These are phyloP conservation scores for Blera fallax DNA, from an alignment of 2,888 invertebrate genomes.

Conservation along the genomic window DNA sequence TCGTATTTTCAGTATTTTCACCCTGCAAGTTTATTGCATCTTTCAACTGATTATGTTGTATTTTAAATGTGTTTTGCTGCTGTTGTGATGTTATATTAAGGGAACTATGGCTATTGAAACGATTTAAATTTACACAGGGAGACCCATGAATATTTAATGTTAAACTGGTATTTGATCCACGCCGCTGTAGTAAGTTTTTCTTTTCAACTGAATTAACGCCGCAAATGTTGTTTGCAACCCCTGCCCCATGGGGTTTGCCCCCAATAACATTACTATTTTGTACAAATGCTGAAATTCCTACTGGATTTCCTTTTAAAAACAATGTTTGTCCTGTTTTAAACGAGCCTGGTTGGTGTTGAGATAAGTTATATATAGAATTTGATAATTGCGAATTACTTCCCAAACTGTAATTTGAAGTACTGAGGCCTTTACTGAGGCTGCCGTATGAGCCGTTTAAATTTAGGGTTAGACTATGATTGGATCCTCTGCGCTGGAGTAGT, in stretches of 20 bases:
- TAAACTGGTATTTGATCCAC: constrained; percentile 91
- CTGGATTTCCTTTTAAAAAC: constrained; percentile 33
- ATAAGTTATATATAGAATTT: constrained; percentile 73
- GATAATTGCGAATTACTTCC: constrained; percentile 79
- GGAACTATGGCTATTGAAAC: constrained; percentile 84
- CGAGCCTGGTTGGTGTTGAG: constrained; percentile 20
- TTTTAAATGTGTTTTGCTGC: constrained; percentile 31
- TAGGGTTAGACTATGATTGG: constrained; percentile 85
- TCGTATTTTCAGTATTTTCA: constrained; percentile 13
- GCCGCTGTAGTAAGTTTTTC: constrained; percentile 89
- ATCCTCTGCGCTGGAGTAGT: constrained; percentile 84
- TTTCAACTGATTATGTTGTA: constrained; percentile 69
- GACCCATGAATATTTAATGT: constrained; percentile 77
- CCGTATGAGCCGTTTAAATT: constrained; percentile 84
- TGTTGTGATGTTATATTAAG: constrained; percentile 78
- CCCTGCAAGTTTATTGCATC: background rate
- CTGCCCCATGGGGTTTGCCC: background rate
- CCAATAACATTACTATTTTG: constrained; percentile 11
- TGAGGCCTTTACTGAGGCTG: constrained; percentile 81
- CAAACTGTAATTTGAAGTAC: constrained; percentile 82
- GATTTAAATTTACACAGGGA: constrained; percentile 79
- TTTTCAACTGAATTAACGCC: constrained; percentile 71
- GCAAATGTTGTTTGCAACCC: background rate
- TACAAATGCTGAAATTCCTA: constrained; percentile 17
- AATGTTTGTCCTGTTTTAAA: background rate